Base-by-base conservation (phyloP, 1,140 invertebrate species). In the Drosophila orosa region DNA sequence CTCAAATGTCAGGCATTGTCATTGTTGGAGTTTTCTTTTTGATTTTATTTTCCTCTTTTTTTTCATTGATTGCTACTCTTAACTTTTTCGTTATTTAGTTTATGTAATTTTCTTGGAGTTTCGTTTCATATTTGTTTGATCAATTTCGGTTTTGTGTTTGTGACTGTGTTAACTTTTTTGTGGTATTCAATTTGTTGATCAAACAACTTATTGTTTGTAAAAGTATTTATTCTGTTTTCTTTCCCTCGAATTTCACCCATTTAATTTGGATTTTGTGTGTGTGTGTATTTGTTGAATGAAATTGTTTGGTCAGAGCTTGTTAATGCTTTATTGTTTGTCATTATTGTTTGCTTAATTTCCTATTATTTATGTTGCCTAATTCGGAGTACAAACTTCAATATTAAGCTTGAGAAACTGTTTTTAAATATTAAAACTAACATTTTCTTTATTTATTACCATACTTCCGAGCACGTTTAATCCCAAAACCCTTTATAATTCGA, bases 1-100 rank as follows among this genome's bases (percentile, higher is more conserved):
- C 29, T 17, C 15, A 69, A 56, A 83, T 82, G 80, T 74, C 79
- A 82, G 73, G 44, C 79, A 55, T 33, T 52, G 52, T 77, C 40
- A 48, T 69, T 58, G 66, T 25, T 33, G 5, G 15, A 27, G 35
- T 42, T 61, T 55, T 50, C 37, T 15, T 47, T 35, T 56, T 45
- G 22, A 0, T 24, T 45, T 45, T 25, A 25, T 45, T 17, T 48
- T 17, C 2, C 8, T 55, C 27, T 27, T 22, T 13, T 39, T 52
- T 40, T 52, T 33, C 44, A 52, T 74, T 74, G 66, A 55, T 68
- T 68, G 45, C 13, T 15, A 13, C 29, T 44, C 35, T 74, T 78
- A 24, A 35, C 22, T 50, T 66, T 42, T 72, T 42, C n/a, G 15
- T 71, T 24, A 45, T 29, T 45, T 27, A 67, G 62, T 67, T 67